Evolutionary conservation across 2,797 vertebrate genomes (phyloP).

Genomic region (Hippoglossus hippoglossus): DNA sequence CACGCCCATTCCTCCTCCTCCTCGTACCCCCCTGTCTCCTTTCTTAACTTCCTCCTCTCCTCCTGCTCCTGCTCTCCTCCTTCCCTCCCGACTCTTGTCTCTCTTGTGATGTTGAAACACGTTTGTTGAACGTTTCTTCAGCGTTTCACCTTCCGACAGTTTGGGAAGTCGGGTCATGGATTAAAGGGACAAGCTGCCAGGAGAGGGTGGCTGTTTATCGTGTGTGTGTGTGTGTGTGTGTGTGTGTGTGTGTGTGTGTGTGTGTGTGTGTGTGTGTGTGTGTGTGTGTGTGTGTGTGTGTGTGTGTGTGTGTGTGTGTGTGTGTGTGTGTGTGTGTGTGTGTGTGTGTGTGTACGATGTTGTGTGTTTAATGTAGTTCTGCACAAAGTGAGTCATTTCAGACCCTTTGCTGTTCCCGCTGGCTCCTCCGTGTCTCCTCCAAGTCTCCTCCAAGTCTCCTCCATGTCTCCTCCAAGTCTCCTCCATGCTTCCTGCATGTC

Average conservation of each 20-base stretch:
- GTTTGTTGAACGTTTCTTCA: conserved; percentile 45
- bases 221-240: no score
- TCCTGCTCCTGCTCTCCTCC: neutral
- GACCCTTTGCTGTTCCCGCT: neutral
- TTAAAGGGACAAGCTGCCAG: conserved; percentile 32
- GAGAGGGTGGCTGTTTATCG: neutral
- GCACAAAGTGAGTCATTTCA: conserved; percentile 30
- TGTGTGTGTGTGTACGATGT: neutral
- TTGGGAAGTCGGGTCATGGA: conserved; percentile 26
- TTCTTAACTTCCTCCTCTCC: neutral
- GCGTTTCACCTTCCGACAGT: conserved; percentile 4
- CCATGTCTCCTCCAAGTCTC: no score
- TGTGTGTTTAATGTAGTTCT: neutral
- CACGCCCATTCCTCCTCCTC: conserved; percentile 6
- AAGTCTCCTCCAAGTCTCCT: no score
- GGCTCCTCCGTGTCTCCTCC: no score
- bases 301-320: no score
- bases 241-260: no score
- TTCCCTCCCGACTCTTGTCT: neutral
- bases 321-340: conserved; percentile 7
- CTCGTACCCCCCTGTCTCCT: neutral
- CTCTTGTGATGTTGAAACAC: conserved; percentile 21
- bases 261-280: no score
- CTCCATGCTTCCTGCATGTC: no score
- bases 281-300: no score